A percentile compares a stretch with the other conserved stretches of the same genome.
Evolutionary conservation across 2,888 invertebrate species (phyloP).

Genomic region (Agriopis leucophaearia): DNA sequence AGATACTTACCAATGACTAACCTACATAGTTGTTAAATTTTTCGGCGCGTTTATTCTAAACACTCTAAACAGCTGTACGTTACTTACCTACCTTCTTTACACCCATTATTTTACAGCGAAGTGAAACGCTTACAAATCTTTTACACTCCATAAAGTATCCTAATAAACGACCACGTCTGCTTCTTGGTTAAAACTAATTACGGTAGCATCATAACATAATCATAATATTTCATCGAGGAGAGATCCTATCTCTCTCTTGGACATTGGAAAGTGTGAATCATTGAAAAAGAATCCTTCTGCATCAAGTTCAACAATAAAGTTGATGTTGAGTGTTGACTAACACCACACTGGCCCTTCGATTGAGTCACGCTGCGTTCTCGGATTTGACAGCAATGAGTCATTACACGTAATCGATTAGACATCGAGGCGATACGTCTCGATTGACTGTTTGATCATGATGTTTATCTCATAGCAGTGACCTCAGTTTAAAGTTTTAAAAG

Average conservation of each 20-base stretch:
- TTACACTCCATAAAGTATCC: conserved; percentile 17
- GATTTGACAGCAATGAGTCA: conserved; percentile 46
- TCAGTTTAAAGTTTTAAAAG: neutral
- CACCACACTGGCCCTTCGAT: conserved; percentile 14
- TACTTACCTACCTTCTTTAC: neutral
- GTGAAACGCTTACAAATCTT: conserved; percentile 15
- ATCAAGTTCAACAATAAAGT: neutral
- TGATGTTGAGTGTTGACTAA: too few relatives aligned
- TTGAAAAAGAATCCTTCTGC: neutral
- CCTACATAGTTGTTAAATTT: too few relatives aligned
- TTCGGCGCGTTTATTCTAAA: too few relatives aligned
- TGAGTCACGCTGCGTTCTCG: conserved; percentile 47
- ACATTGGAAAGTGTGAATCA: conserved; percentile 26
- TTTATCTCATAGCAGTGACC: conserved; percentile 10
- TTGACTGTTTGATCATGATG: conserved; percentile 17
- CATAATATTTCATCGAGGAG: conserved; percentile 40
- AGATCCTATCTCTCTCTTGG: conserved; percentile 19
- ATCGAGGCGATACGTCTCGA: conserved; percentile 16
- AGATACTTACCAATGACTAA: too few relatives aligned
- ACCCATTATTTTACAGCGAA: conserved; percentile 3
- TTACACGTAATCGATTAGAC: conserved; percentile 24
- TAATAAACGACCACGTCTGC: conserved; percentile 1
- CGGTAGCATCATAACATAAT: conserved; percentile 28
- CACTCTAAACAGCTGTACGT: neutral
- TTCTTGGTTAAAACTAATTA: conserved; percentile 19